These are phyloP conservation scores for Ctenoplectra terminalis DNA, from an alignment of 1,140 invertebrate species.

Conservation along the genomic window DNA sequence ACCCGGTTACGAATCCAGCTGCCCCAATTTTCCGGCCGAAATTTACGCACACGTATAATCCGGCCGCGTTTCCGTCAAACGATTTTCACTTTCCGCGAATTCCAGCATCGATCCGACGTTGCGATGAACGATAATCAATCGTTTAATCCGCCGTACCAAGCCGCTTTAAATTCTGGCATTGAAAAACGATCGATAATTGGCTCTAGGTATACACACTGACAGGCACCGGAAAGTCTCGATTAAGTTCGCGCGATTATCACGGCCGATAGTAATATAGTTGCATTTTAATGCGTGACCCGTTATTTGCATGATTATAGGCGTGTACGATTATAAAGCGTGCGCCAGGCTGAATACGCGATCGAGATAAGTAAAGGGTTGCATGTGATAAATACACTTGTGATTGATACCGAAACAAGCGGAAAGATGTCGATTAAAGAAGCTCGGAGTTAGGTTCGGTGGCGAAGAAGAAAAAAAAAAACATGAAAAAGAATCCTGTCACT, in stretches of 20 bases:
- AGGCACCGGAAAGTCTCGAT: constrained; percentile 22
- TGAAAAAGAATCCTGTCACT: neutral
- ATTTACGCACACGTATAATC: neutral
- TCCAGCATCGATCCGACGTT: neutral
- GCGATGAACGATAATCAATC: constrained; percentile 11
- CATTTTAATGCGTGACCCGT: constrained; percentile 30
- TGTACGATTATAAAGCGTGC: constrained; percentile 50
- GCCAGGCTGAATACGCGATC: constrained; percentile 15
- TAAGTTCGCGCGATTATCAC: constrained; percentile 45
- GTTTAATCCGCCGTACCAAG: neutral
- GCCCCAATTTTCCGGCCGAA: constrained; percentile 12
- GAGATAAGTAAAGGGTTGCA: constrained; percentile 51
- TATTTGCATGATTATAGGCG: constrained; percentile 65
- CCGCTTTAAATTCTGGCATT: constrained; percentile 7
- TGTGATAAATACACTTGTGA: constrained; percentile 54
- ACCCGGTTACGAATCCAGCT: neutral
- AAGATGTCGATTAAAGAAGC: constrained; percentile 56
- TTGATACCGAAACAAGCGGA: constrained; percentile 49
- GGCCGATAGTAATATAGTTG: constrained; percentile 36
- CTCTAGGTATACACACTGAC: neutral
- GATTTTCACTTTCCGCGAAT: constrained; percentile 49
- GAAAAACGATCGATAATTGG: constrained; percentile 42
- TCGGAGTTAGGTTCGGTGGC: neutral
- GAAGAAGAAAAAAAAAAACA: no score
- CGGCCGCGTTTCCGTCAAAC: neutral